Base-by-base conservation (phyloP, 2,797 vertebrate genomes). In the Pseudochromis fuscus region DNA sequence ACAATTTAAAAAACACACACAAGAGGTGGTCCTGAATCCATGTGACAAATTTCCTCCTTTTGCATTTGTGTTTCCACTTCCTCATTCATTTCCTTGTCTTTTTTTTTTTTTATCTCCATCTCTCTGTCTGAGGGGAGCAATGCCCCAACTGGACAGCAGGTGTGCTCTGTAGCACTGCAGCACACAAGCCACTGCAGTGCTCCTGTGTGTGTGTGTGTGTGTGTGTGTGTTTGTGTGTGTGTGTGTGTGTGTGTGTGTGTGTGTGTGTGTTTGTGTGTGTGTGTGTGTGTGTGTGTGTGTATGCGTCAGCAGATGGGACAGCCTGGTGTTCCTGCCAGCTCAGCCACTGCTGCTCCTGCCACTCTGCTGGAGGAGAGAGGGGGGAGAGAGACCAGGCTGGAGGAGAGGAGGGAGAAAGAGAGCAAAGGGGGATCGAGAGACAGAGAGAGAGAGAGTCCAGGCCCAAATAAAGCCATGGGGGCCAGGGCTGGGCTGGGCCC, bases 391-490 rank as follows among this genome's bases (percentile, higher is more conserved):
- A 48, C 38, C 27, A 80, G 57, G 68, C 44, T 50, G 82, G 78
- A 80, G 81, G 70, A 66, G 75, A 21, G 71, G 77, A 82, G 76
- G 72, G 74, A 82, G 69, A 71, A 46, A 52, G 52, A 46, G 68
- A 67, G 66, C 8, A 56, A 68, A 50, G 61, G 37, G 53, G 57
- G 64, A 33, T 50, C 62, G 72, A 42, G 66, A 52, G 66, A 37
- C 65, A 67, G 63, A 27, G 51, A 61, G 67, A 50, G 68, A 75
- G 55, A 82, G 63, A 72, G 77, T 77, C 84, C 93, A 78, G 77
- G 90, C 89, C 95, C 95, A 95, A 96, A 96, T 96, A 95, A 95
- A 96, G 96, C 79, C 79, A 95, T 95, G 94, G 89, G 91, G 92
- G 90, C 91, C 37, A 69, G 77, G 87, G 84, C 85, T 79, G 87